Percentiles rank a stretch among this genome's conserved stretches.
Conservation (phyloP, 2,113 vertebrate species). For the Misgurnus mizolepis region DNA sequence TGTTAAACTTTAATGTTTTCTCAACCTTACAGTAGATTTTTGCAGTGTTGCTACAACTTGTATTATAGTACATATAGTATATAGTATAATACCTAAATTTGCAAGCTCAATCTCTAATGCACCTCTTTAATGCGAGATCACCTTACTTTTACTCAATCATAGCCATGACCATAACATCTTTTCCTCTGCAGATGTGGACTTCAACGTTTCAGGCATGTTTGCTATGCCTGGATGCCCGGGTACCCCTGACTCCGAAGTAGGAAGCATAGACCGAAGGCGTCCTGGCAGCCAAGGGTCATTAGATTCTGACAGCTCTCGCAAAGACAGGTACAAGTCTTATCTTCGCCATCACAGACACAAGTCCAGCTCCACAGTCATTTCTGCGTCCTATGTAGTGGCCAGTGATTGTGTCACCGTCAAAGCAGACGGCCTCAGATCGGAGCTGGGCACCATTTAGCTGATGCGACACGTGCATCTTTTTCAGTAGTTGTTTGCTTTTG, state of each 20-base stretch:
- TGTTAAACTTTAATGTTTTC: too few species aligned
- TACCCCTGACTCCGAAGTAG: slow-evolving; percentile 74
- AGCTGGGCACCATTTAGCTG: slow-evolving; percentile 52
- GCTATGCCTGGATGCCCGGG: slow-evolving; percentile 76
- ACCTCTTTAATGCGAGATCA: too few species aligned
- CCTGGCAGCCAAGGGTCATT: slow-evolving; percentile 85
- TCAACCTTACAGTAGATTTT: too few species aligned
- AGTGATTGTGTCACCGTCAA: slow-evolving; percentile 75
- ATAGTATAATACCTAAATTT: too few species aligned
- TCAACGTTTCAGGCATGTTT: slow-evolving; percentile 95
- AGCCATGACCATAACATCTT: background rate
- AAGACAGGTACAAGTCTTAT: slow-evolving; percentile 88
- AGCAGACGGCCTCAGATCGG: slow-evolving; percentile 56
- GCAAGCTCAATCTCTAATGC: too few species aligned
- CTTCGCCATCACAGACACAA: slow-evolving; percentile 68
- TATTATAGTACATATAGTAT: too few species aligned
- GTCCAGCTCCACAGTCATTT: slow-evolving; percentile 66
- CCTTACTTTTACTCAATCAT: too few species aligned
- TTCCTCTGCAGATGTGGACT: slow-evolving; percentile 87
- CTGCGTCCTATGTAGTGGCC: slow-evolving; percentile 76
- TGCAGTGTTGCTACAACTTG: too few species aligned
- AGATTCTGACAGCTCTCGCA: slow-evolving; percentile 85
- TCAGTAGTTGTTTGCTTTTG: slow-evolving; percentile 22
- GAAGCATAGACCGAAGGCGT: slow-evolving; percentile 84
- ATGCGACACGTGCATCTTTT: background rate